Conservation (phyloP, 1,140 invertebrate genomes). For the Brachionus paranguensis region DNA sequence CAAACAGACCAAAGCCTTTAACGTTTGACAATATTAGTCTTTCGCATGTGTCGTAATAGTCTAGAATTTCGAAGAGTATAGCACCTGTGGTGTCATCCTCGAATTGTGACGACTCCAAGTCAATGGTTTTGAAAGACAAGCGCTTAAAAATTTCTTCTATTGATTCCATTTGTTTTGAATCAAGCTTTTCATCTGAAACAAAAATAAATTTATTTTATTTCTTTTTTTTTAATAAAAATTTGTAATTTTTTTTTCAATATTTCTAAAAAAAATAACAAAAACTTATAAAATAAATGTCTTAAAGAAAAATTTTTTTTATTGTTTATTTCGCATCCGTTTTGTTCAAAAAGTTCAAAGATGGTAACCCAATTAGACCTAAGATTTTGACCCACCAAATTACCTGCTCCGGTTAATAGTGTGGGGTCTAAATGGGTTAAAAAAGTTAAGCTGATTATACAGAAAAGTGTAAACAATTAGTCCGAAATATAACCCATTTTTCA, state of each 20-base stretch:
- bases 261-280: no score
- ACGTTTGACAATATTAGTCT: conserved; percentile 72
- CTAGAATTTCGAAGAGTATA: conserved; percentile 80
- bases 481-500: no score
- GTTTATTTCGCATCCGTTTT: no score
- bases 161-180: conserved; percentile 63
- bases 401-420: no score
- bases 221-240: background rate
- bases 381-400: no score
- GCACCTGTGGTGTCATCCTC: conserved; percentile 36
- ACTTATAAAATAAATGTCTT: no score
- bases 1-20: conserved; percentile 65
- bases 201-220: background rate
- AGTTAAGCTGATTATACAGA: no score
- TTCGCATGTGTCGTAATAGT: conserved; percentile 77
- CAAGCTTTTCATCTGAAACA: conserved; percentile 56
- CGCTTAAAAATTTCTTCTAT: conserved; percentile 71
- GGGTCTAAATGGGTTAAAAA: no score
- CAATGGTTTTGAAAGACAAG: conserved; percentile 66
- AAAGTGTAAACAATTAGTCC: no score
- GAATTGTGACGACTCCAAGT: conserved; percentile 61
- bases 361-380: no score
- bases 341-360: no score
- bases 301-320: no score
- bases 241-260: background rate